Percentiles rank a stretch among this genome's conserved stretches.
These are phyloP conservation scores for Ferdinandea cuprea DNA, from an alignment of 2,888 invertebrate species.

Conservation along the genomic window DNA sequence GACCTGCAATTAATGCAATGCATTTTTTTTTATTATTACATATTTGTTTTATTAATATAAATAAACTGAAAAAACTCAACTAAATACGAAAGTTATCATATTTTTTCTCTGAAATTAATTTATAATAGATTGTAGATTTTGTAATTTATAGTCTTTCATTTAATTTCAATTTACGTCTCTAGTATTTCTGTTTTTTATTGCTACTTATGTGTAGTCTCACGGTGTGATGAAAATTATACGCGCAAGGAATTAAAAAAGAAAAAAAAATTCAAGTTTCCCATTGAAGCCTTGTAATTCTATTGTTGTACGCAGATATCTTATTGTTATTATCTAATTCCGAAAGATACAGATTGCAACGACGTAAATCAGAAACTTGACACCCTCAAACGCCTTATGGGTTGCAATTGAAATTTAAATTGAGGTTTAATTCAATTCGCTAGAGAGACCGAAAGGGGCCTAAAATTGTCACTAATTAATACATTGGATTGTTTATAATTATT, in stretches of 20 bases:
- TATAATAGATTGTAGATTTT: slow-evolving; percentile 32
- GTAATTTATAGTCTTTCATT: slow-evolving; percentile 41
- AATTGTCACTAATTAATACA: slow-evolving; percentile 52
- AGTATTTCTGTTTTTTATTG: slow-evolving; percentile 2
- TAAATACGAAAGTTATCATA: slow-evolving; percentile 1
- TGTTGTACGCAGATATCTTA: slow-evolving; percentile 58
- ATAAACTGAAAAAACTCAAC: not conserved
- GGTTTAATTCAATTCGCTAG: slow-evolving; percentile 15
- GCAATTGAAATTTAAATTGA: not conserved
- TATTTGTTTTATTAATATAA: not conserved
- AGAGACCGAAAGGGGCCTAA: not conserved
- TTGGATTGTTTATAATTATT: slow-evolving; percentile 61
- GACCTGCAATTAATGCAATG: too few relatives aligned
- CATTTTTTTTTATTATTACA: not conserved
- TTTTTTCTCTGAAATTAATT: slow-evolving; percentile 20
- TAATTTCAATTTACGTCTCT: slow-evolving; percentile 21
- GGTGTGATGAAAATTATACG: slow-evolving; percentile 32
- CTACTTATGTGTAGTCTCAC: slow-evolving; percentile 39
- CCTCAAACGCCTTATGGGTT: slow-evolving; percentile 27
- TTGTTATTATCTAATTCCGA: slow-evolving; percentile 39
- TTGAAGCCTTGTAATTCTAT: slow-evolving; percentile 67
- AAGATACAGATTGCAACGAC: slow-evolving; percentile 29
- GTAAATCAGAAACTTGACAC: slow-evolving; percentile 29
- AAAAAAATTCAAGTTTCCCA: slow-evolving; percentile 58
- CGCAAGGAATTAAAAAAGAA: slow-evolving; percentile 15